These are phyloP conservation scores for Geotrupes spiniger DNA, from an alignment of 2,888 invertebrate genomes.

Conservation along the genomic window DNA sequence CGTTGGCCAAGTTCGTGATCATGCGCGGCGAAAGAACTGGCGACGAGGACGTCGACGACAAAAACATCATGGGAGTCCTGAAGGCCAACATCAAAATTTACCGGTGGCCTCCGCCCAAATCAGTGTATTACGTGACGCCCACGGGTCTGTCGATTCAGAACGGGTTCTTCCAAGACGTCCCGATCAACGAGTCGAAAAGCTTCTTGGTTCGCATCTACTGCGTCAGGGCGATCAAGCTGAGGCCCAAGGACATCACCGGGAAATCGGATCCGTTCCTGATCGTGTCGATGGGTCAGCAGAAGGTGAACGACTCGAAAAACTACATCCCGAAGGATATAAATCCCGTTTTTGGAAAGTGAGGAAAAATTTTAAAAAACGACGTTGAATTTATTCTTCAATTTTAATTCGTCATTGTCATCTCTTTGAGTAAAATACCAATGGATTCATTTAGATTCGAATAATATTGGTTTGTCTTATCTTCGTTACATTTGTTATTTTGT, in stretches of 20 bases:
- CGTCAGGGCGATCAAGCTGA: slow-evolving; percentile 67
- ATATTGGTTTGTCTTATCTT: too few relatives aligned
- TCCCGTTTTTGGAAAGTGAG: slow-evolving; percentile 79
- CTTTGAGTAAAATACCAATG: too few relatives aligned
- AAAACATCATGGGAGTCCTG: slow-evolving; percentile 43
- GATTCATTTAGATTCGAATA: too few relatives aligned
- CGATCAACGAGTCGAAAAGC: slow-evolving; percentile 59
- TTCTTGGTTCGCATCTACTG: slow-evolving; percentile 76
- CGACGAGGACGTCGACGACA: slow-evolving; percentile 51
- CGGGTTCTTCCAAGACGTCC: slow-evolving; percentile 62
- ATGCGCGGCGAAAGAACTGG: slow-evolving; percentile 58
- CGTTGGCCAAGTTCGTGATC: slow-evolving; percentile 61
- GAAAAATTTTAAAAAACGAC: slow-evolving; percentile 19
- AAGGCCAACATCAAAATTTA: slow-evolving; percentile 56
- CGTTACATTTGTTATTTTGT: too few relatives aligned
- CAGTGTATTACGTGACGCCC: slow-evolving; percentile 51
- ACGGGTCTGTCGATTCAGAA: slow-evolving; percentile 57
- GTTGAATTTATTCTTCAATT: too few relatives aligned
- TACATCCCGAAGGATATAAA: slow-evolving; percentile 71
- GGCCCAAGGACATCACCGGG: slow-evolving; percentile 67
- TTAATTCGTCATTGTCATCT: too few relatives aligned
- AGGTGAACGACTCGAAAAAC: slow-evolving; percentile 65
- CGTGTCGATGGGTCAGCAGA: slow-evolving; percentile 64
- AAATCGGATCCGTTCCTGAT: slow-evolving; percentile 78
- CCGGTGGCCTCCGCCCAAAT: slow-evolving; percentile 62